These are phyloP conservation scores for Sphaerophoria taeniata DNA, from an alignment of 2,888 invertebrate genomes.

Conservation along the genomic window DNA sequence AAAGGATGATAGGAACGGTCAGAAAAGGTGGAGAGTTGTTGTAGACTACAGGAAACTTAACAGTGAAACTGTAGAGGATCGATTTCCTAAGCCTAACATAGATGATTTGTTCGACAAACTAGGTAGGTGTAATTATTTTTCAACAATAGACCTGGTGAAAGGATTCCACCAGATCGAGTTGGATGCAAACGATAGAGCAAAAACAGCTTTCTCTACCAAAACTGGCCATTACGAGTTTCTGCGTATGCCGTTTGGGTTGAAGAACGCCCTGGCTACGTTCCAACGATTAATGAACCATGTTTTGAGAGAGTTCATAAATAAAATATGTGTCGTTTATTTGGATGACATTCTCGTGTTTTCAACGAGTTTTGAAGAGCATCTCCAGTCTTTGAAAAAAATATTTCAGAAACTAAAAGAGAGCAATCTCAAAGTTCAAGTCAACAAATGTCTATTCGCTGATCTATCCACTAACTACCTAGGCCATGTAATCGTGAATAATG, in stretches of 20 bases:
- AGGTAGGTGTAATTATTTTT: neutral
- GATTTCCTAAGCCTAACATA: neutral
- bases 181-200: slow-evolving; percentile 12
- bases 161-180: slow-evolving; percentile 18
- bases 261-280: slow-evolving; percentile 29
- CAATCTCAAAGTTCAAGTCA: slow-evolving; percentile 4
- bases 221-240: slow-evolving; percentile 30
- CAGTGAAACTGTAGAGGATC: neutral
- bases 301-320: slow-evolving; percentile 64
- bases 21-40: slow-evolving; percentile 44
- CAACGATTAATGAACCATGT: slow-evolving; percentile 77
- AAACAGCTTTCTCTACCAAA: slow-evolving; percentile 38
- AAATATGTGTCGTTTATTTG: slow-evolving; percentile 72
- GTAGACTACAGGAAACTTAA: slow-evolving; percentile 1
- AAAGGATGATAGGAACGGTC: slow-evolving; percentile 42
- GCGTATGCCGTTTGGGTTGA: slow-evolving; percentile 26
- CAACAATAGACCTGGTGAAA: neutral
- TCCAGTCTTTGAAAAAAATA: neutral
- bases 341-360: slow-evolving; percentile 74
- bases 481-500: slow-evolving; percentile 15
- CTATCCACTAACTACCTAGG: slow-evolving; percentile 17
- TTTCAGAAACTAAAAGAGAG: slow-evolving; percentile 5
- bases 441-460: slow-evolving; percentile 13
- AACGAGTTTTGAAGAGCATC: neutral
- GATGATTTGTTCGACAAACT: neutral